phyloP scores from a whole-genome alignment of 2,888 invertebrate species.

The Beris chalybata region DNA sequence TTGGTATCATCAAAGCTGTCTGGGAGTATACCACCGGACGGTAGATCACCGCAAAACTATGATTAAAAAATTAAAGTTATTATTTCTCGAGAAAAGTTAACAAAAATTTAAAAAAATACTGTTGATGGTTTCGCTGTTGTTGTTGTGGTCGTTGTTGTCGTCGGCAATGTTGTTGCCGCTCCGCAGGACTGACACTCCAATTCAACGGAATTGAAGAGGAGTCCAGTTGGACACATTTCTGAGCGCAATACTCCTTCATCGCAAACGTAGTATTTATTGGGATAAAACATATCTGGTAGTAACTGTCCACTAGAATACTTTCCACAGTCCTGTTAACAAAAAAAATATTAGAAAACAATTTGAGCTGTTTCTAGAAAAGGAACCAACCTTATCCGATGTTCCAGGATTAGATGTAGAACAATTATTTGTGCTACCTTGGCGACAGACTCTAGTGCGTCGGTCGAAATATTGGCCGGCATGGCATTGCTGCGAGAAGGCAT shows the following conservation, averaged over 20 bases:
- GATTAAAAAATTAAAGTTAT: background rate
- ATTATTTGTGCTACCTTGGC: background rate
- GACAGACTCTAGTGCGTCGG: background rate
- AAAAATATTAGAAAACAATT: no score
- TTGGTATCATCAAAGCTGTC: background rate
- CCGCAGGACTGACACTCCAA: background rate
- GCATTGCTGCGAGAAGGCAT: slow-evolving; percentile 23
- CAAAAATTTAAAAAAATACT: no score
- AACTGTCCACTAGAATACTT: slow-evolving; percentile 8
- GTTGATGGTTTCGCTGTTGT: background rate
- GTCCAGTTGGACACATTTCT: background rate
- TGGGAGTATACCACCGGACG: background rate
- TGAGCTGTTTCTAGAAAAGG: no score
- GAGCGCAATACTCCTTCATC: slow-evolving; percentile 1
- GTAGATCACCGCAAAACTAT: slow-evolving; percentile 4
- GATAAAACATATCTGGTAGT: slow-evolving; percentile 11
- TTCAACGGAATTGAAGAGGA: background rate
- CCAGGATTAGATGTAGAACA: slow-evolving; percentile 5
- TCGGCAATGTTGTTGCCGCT: background rate
- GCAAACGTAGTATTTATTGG: slow-evolving; percentile 17
- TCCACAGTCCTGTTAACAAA: slow-evolving; percentile 7
- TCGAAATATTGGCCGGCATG: slow-evolving; percentile 13
- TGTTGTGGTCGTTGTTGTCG: background rate
- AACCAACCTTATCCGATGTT: no score
- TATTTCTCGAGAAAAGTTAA: no score